Evolutionary conservation across 1,140 invertebrate genomes (phyloP).

Genomic region (Drosophila asahinai): DNA sequence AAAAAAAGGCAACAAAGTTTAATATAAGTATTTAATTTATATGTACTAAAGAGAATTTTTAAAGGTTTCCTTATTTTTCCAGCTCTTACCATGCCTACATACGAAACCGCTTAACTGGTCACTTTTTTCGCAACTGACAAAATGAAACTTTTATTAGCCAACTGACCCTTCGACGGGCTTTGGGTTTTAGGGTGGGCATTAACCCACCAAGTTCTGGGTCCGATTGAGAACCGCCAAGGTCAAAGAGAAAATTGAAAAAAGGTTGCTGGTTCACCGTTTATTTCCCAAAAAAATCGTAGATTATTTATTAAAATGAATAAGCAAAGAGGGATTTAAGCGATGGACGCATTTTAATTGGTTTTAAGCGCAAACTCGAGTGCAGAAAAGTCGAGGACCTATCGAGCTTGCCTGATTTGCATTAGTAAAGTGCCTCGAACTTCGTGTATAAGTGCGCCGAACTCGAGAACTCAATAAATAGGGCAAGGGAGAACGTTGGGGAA

Average conservation of each 20-base stretch:
- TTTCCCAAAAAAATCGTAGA: constrained; percentile 8
- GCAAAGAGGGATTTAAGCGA: background rate
- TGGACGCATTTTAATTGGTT: constrained; percentile 42
- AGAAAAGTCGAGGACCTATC: constrained; percentile 24
- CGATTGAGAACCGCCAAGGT: constrained; percentile 15
- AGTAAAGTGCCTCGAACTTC: constrained; percentile 31
- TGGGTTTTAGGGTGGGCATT: constrained; percentile 12
- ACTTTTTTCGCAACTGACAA: constrained; percentile 27
- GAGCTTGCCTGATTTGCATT: constrained; percentile 38
- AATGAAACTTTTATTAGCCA: constrained; percentile 23
- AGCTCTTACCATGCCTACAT: background rate
- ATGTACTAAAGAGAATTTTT: background rate
- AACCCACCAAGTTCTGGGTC: background rate
- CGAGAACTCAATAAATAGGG: constrained; percentile 9
- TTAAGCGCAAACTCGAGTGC: constrained; percentile 3
- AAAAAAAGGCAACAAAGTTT: too few species aligned
- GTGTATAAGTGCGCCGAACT: constrained; percentile 33
- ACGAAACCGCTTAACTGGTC: background rate
- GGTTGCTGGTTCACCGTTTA: background rate
- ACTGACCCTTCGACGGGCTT: constrained; percentile 23
- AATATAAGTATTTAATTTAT: background rate
- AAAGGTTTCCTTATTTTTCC: background rate
- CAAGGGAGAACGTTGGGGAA: constrained; percentile 23
- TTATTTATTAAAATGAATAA: constrained; percentile 39
- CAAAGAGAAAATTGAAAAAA: constrained; percentile 8